Percentiles rank a stretch among this genome's conserved stretches.
phyloP scores from a whole-genome alignment of 1,140 invertebrate genomes.

The Pogonus chalceus region DNA sequence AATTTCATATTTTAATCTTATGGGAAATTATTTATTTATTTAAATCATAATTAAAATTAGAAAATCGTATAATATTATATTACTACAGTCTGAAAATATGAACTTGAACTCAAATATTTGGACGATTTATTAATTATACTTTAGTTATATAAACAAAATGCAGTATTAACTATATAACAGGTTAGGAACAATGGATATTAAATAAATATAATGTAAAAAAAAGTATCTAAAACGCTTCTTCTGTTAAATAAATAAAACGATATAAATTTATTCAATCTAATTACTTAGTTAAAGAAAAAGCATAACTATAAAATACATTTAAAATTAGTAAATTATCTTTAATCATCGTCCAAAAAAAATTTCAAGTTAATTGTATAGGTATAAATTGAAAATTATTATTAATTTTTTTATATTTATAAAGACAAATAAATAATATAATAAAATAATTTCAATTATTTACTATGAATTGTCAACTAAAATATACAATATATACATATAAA shows the following conservation, averaged over 20 bases:
- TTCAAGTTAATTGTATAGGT: background rate
- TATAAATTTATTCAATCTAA: background rate
- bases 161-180: too few relatives aligned
- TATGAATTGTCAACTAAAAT: background rate
- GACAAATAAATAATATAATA: slow-evolving; percentile 6
- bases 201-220: too few relatives aligned
- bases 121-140: too few relatives aligned
- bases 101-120: too few relatives aligned
- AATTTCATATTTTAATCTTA: too few relatives aligned
- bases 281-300: background rate
- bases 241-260: background rate
- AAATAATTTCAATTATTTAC: background rate
- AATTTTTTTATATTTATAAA: background rate
- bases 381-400: background rate
- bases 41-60: background rate
- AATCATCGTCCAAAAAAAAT: too few relatives aligned
- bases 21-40: background rate
- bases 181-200: too few relatives aligned
- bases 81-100: too few relatives aligned
- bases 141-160: too few relatives aligned
- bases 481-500: slow-evolving; percentile 1
- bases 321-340: too few relatives aligned
- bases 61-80: background rate
- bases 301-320: background rate
- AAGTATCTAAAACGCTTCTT: background rate